Evolutionary conservation across 2,113 vertebrate species (phyloP).

Genomic region (Oreochromis niloticus): DNA sequence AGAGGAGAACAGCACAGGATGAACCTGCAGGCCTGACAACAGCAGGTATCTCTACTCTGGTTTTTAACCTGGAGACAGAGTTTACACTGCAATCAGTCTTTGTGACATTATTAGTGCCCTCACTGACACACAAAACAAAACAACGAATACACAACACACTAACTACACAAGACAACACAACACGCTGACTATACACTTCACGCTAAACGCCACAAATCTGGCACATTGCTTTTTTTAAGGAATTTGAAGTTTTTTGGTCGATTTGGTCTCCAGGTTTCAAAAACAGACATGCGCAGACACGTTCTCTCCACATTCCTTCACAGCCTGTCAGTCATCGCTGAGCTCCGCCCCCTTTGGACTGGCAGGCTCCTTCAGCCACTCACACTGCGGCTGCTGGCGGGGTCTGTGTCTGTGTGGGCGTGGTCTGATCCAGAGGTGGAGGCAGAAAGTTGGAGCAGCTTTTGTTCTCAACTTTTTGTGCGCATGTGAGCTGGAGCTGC

Average conservation of each 20-base stretch:
- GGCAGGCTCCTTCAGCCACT: not conserved
- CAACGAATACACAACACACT: accelerated
- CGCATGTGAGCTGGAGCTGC: not conserved
- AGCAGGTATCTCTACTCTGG: not conserved
- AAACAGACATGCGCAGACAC: not conserved
- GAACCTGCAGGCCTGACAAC: not conserved
- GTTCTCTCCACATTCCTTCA: not conserved
- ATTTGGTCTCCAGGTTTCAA: not conserved
- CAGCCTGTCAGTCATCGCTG: accelerated
- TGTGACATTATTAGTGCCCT: not conserved
- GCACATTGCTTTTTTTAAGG: not conserved
- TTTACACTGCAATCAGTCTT: not conserved
- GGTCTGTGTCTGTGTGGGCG: not conserved
- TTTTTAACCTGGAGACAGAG: not conserved
- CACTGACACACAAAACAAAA: not conserved
- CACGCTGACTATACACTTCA: not conserved
- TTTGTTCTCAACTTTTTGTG: slow-evolving; percentile 31
- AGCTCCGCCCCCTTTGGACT: not conserved
- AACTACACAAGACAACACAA: not conserved
- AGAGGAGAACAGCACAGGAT: not conserved
- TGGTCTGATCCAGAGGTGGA: not conserved
- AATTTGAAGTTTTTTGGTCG: not conserved
- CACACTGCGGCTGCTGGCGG: accelerated
- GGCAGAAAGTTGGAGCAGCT: not conserved
- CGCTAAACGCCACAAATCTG: accelerated